phyloP scores from a whole-genome alignment of 2,797 vertebrate species.

The Fistularia commersonii region DNA sequence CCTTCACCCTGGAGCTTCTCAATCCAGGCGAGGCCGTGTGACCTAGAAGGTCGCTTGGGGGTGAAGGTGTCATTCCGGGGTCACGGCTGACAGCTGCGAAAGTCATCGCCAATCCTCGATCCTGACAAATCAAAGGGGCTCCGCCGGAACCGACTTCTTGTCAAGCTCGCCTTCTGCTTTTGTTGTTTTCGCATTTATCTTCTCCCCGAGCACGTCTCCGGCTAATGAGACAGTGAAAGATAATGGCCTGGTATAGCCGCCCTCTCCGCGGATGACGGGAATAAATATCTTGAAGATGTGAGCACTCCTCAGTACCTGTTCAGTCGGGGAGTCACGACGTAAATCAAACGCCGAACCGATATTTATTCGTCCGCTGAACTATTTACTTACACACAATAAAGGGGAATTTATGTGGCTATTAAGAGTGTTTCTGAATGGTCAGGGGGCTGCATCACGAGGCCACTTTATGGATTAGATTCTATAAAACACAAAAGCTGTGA shows the following conservation, averaged over 20 bases:
- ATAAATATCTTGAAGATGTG: conserved; percentile 25
- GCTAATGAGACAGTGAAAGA: conserved; percentile 32
- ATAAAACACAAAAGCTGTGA: conserved; percentile 48
- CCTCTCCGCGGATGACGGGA: conserved; percentile 25
- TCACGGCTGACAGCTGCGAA: no score
- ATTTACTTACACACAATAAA: conserved; percentile 64
- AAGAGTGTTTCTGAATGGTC: conserved; percentile 47
- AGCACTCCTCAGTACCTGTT: conserved; percentile 13
- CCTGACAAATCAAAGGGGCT: no score
- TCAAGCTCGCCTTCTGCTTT: no score
- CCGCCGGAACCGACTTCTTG: no score
- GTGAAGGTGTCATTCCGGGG: no score
- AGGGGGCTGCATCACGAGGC: conserved; percentile 26
- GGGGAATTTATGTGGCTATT: conserved; percentile 57
- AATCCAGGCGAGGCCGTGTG: no score
- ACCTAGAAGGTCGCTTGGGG: no score
- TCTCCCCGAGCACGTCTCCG: conserved; percentile 4
- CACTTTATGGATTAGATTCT: conserved; percentile 47
- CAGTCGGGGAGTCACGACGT: conserved; percentile 8
- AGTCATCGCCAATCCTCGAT: no score
- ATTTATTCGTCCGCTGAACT: conserved; percentile 54
- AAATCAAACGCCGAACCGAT: conserved; percentile 50
- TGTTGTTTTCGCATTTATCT: no score
- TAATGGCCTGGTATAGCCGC: conserved; percentile 15
- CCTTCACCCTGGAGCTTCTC: no score